Conservation (phyloP, 2,888 invertebrate genomes). For the Pteria penguin region DNA sequence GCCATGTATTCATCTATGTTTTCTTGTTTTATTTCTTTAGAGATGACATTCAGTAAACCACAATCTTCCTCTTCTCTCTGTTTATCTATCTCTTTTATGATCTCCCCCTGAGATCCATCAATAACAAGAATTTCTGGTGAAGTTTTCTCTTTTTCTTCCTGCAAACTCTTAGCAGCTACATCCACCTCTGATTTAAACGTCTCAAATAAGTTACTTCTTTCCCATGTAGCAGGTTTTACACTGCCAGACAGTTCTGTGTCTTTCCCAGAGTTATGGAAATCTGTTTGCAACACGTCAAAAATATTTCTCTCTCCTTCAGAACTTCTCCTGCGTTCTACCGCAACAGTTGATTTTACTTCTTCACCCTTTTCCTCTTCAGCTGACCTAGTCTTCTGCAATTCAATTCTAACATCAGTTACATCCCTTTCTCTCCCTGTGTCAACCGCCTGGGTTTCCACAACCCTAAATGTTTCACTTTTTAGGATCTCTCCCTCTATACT, state of each 20-base stretch:
- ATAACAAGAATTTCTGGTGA: not conserved
- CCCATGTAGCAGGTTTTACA: not conserved
- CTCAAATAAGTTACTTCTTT: not conserved
- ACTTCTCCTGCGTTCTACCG: not conserved
- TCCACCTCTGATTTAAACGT: not conserved
- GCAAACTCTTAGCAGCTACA: not conserved
- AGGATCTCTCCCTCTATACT: too few relatives aligned
- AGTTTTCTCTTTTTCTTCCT: not conserved
- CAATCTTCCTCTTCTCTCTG: not conserved
- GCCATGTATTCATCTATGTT: conserved; percentile 10
- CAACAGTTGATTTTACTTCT: too few relatives aligned
- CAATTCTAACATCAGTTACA: too few relatives aligned
- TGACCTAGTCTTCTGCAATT: too few relatives aligned
- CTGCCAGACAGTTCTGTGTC: not conserved
- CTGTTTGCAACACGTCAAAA: not conserved
- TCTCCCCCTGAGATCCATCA: too few relatives aligned
- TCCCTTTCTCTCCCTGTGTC: too few relatives aligned
- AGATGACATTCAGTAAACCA: not conserved
- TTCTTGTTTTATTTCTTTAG: not conserved
- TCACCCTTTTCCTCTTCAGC: too few relatives aligned
- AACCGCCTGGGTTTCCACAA: too few relatives aligned
- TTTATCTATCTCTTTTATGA: not conserved
- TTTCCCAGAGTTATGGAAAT: not conserved
- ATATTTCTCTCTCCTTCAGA: not conserved
- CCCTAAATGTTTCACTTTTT: too few relatives aligned